Evolutionary conservation across 2,888 invertebrate genomes (phyloP), one percentile per base, ranked within the genome.

Genomic region (Acanthosepion esculentum): DNA sequence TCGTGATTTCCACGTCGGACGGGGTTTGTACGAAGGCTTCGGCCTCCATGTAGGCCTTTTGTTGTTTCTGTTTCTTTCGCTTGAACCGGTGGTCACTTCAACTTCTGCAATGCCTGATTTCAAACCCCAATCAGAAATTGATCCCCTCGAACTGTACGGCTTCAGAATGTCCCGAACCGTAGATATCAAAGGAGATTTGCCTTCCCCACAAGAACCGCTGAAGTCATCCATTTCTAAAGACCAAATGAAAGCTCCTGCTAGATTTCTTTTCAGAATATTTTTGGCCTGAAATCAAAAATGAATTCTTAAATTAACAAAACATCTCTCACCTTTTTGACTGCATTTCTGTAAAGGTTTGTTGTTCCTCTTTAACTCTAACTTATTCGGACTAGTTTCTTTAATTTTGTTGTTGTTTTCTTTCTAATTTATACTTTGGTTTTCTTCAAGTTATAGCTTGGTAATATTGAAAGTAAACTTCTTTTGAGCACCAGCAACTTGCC

Each of bases 161-260:
- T 95, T 95, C 20, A 96, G 95, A 6, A 96, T 95, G 97, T 99
- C 98, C 95, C 98, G 98, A 98, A 99, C 98, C 0, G 99, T 98
- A 94, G 98, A 98, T 95, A 99, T 98, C 93, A 99, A 98, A 0
- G 99, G 99, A 97, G 98, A 99, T 97, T 99, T 99, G 92, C 99
- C 99, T 94, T 98, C 98, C 26, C 99, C 99, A 96, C 99, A 99
- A 94, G 95, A 96, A 29, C 99, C 99, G 95, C 98, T 98, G 98
- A 99, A 99, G 97, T 99, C 99, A 97, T 99, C 99, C 99, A 99
- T 98, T 97, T 99, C 99, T 48, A 99, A 98, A 0, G 99, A 99
- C 99, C 99, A 99, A 94, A 99, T 98, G 99, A 99, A 99, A 94
- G 99, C 99, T 33, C 99, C 99, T 91, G 99, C 99, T 48, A 96